Base-by-base conservation (phyloP, 1,140 invertebrate species). In the Drosophila paulistorum region DNA sequence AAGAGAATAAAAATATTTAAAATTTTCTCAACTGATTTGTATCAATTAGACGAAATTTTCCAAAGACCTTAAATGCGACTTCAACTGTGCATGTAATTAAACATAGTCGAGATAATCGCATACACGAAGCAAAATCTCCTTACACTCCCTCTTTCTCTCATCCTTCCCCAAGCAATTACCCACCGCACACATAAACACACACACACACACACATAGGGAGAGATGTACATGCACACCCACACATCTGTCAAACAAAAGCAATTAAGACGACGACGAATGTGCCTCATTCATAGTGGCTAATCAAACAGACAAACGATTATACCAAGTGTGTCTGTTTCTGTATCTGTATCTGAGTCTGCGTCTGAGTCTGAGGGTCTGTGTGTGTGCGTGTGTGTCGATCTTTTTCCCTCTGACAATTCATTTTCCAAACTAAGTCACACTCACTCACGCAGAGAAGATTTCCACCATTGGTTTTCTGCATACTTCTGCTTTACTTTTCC, bases 11-110 rank as follows among this genome's bases (percentile, higher is more conserved):
- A 23, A 20, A 20, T 1, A 5, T 11, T 9, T 17, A 1, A 20
- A 51, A 51, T 51, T 51, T 51, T 5, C 55, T 14, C 3, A 23
- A 35, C 30, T 61, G 23, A 61, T 61, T 61, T 61, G 57, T 68
- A 10, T 55, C 5, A 39, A 75, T 70, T 69, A 70, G 62, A 7
- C 39, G 11, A 59, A 62, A 66, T 48, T 61, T 55, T 42, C 17
- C 9, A 51, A 7, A 23, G 45, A 20, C 45, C 17, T 23, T 51
- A 51, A 51, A 51, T 51, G 45, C 45, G 45, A 23, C 17, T 51
- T 17, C 72, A 74, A 67, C 62, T 74, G 66, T 67, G 60, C 73
- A 48, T 71, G 71, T 81, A 85, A 86, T 82, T 76, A 82, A 67
- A 75, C 59, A 68, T 74, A 59, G 42, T 68, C 30, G 72, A 76